Percentiles rank a stretch among this genome's conserved stretches.
Evolutionary conservation across 2,888 invertebrate species (phyloP).

Genomic region (Yponomeuta sedellus): DNA sequence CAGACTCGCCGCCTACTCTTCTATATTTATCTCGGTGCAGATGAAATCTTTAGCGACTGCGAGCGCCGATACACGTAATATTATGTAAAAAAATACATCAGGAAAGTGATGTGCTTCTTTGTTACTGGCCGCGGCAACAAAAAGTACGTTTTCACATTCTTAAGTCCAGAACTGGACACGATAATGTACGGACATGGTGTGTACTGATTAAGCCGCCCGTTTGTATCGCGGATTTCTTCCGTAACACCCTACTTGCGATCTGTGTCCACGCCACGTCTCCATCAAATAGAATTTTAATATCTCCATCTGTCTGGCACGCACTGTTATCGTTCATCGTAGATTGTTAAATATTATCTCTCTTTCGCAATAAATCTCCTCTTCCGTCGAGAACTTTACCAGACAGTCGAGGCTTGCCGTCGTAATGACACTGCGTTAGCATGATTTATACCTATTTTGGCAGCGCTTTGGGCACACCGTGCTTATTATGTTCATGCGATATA

Average conservation of each 20-base stretch:
- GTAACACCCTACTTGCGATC: conserved; percentile 66
- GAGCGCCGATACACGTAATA: background rate
- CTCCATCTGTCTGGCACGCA: conserved; percentile 2
- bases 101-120: background rate
- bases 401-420: background rate
- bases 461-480: background rate
- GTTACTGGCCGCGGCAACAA: background rate
- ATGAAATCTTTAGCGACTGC: background rate
- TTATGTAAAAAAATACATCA: conserved; percentile 4
- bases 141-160: conserved; percentile 8
- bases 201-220: conserved; percentile 1
- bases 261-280: conserved; percentile 36
- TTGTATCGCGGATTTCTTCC: conserved; percentile 29
- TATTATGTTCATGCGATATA: background rate
- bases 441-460: background rate
- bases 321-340: background rate
- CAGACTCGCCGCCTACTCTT: background rate
- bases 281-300: conserved; percentile 4
- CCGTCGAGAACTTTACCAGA: background rate
- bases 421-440: background rate
- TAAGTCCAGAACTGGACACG: background rate
- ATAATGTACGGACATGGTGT: background rate
- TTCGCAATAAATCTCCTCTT: background rate
- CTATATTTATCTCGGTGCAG: background rate
- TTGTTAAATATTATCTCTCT: background rate